Conservation (phyloP, 1,140 invertebrate genomes). For the Tetramorium parvispinum region DNA sequence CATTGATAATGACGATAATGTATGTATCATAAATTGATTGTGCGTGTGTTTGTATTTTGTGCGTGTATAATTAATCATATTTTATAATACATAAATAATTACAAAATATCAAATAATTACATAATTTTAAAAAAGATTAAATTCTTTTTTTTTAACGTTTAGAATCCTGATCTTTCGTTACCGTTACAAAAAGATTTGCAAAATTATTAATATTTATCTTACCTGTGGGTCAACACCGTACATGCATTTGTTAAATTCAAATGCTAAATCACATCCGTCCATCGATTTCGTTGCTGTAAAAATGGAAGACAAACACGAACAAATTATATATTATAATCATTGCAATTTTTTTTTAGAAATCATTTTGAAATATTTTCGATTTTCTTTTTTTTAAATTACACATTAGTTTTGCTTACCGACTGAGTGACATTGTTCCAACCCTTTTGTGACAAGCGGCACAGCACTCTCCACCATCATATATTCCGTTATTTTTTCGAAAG, state of each 20-base stretch:
- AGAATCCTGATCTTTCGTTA: neutral
- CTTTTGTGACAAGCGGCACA: neutral
- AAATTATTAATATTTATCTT: constrained; percentile 36
- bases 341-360: neutral
- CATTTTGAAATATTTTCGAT: neutral
- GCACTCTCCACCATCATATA: constrained; percentile 1
- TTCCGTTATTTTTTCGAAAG: neutral
- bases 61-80: too few species aligned
- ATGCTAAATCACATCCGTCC: constrained; percentile 69
- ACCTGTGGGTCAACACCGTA: constrained; percentile 61
- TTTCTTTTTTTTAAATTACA: neutral
- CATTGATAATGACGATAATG: too few species aligned
- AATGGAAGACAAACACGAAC: constrained; percentile 1
- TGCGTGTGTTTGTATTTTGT: too few species aligned
- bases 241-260: constrained; percentile 51
- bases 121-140: neutral
- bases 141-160: neutral
- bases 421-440: neutral
- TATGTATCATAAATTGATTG: too few species aligned
- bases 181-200: neutral
- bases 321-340: neutral
- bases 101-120: neutral
- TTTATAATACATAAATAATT: too few species aligned
- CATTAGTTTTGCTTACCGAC: neutral
- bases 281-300: constrained; percentile 56